phyloP scores from a whole-genome alignment of 2,797 vertebrate species.

The Urocyon cinereoargenteus region DNA sequence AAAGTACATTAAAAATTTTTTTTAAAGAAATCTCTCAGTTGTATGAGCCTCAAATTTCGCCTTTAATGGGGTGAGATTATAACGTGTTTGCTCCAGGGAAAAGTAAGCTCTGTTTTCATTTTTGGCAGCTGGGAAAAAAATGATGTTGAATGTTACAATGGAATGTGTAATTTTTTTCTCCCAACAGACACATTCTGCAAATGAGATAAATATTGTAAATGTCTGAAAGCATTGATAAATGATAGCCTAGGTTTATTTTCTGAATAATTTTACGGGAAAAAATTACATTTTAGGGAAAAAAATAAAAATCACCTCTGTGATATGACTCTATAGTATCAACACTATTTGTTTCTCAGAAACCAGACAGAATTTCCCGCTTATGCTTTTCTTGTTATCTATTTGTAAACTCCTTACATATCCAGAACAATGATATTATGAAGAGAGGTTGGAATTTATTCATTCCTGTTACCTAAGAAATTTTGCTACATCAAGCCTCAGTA shows the following conservation, averaged over 20 bases:
- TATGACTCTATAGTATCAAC: constrained; percentile 2
- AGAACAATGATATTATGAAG: constrained; percentile 39
- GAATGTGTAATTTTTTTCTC: constrained; percentile 58
- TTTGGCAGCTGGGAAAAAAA: constrained; percentile 59
- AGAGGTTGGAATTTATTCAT: constrained; percentile 54
- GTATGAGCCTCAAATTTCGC: constrained; percentile 49
- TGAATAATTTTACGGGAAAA: constrained; percentile 70
- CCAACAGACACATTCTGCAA: constrained; percentile 40
- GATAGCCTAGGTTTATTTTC: constrained; percentile 55
- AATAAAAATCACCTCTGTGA: constrained; percentile 3
- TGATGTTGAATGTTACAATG: constrained; percentile 28
- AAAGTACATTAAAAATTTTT: not conserved
- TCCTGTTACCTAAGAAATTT: constrained; percentile 35
- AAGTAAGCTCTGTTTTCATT: constrained; percentile 65
- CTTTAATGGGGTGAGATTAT: constrained; percentile 49
- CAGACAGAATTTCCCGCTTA: constrained; percentile 53
- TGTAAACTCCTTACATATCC: constrained; percentile 37
- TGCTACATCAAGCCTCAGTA: constrained; percentile 8
- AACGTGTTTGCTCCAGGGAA: constrained; percentile 68
- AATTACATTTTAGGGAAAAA: constrained; percentile 42
- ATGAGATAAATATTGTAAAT: constrained; percentile 66
- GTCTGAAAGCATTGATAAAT: constrained; percentile 67
- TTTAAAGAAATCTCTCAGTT: constrained; percentile 13
- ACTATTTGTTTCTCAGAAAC: constrained; percentile 64
- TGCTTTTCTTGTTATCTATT: constrained; percentile 47